phyloP scores from a whole-genome alignment of 2,888 invertebrate species.

The Drosophila ezoana region DNA sequence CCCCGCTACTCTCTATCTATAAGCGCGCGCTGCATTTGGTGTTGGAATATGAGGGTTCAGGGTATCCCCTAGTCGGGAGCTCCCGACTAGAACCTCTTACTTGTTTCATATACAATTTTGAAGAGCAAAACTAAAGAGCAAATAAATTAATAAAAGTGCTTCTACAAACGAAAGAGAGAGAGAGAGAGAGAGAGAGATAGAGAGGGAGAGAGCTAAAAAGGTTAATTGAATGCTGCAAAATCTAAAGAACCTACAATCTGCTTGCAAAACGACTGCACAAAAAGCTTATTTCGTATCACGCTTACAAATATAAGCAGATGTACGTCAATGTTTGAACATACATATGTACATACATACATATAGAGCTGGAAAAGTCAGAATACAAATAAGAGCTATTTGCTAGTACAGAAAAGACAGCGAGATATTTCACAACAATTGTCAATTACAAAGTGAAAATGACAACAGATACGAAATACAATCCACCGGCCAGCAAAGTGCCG shows the following conservation, averaged over 20 bases:
- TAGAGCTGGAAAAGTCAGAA: not conserved
- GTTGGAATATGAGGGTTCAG: too few species aligned
- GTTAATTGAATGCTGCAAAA: not conserved
- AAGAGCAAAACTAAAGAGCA: not conserved
- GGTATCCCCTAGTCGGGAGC: too few species aligned
- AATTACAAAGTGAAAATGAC: constrained; percentile 29
- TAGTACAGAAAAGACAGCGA: not conserved
- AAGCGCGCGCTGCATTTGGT: too few species aligned
- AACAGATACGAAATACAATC: constrained; percentile 1
- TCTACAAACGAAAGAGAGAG: not conserved
- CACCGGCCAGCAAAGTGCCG: constrained; percentile 29
- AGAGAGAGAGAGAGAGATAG: not conserved
- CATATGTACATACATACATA: not conserved
- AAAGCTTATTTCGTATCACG: not conserved
- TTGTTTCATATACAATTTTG: not conserved
- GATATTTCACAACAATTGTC: not conserved
- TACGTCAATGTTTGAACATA: not conserved
- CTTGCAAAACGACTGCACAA: not conserved
- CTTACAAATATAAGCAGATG: not conserved
- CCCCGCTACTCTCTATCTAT: too few species aligned
- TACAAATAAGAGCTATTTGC: not conserved
- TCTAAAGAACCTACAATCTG: not conserved
- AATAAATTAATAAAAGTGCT: not conserved
- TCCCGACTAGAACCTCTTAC: too few species aligned
- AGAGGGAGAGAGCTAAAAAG: not conserved